Evolutionary conservation across 1,140 invertebrate genomes (phyloP).

Genomic region (Andrena cerasifolii): DNA sequence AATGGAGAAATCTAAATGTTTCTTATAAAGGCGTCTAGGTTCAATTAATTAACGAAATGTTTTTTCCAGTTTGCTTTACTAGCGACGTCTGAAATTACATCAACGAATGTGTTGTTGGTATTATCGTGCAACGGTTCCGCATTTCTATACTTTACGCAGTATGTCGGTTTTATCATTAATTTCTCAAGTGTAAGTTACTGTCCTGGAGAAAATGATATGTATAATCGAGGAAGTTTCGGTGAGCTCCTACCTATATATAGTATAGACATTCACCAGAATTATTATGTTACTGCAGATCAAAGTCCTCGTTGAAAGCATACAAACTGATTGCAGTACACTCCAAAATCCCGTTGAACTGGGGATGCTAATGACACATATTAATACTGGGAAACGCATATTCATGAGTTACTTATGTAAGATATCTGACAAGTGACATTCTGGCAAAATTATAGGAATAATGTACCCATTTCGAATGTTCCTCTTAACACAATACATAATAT

Average conservation of each 20-base stretch:
- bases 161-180: not conserved
- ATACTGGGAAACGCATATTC: not conserved
- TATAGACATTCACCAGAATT: too few species aligned
- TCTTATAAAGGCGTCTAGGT: too few species aligned
- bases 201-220: too few species aligned
- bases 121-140: not conserved
- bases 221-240: too few species aligned
- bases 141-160: not conserved
- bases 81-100: not conserved
- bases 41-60: too few species aligned
- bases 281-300: not conserved
- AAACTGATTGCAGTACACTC: not conserved
- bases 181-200: not conserved
- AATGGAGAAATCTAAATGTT: too few species aligned
- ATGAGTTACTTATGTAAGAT: not conserved
- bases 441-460: too few species aligned
- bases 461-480: too few species aligned
- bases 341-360: not conserved
- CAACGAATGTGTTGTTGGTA: not conserved
- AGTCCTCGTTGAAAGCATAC: not conserved
- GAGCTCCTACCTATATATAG: too few species aligned
- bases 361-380: constrained; percentile 13
- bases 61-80: not conserved
- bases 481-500: too few species aligned
- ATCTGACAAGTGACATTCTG: too few species aligned